Conservation (phyloP, 2,113 vertebrate genomes). For the Amphilophus citrinellus region DNA sequence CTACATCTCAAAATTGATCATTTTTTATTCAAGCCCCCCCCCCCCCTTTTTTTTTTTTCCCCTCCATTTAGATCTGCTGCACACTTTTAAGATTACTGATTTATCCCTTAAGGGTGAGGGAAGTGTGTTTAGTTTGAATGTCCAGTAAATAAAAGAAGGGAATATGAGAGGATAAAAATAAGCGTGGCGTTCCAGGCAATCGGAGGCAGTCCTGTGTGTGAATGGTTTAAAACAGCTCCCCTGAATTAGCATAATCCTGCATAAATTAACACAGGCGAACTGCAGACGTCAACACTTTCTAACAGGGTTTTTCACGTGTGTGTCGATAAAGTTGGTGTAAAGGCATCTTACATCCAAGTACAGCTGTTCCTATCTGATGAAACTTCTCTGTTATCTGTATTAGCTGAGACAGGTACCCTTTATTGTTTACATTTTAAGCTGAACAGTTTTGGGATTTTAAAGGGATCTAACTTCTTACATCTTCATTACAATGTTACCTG, state of each 20-base stretch:
- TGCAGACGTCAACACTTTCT: conserved; percentile 75
- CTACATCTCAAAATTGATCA: conserved; percentile 67
- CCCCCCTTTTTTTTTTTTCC: too few species aligned
- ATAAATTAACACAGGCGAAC: conserved; percentile 75
- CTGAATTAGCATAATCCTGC: conserved; percentile 80
- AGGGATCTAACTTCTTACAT: background rate
- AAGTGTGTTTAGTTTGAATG: conserved; percentile 16
- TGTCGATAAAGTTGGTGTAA: conserved; percentile 58
- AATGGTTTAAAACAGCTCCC: conserved; percentile 64
- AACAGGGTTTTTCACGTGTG: conserved; percentile 51
- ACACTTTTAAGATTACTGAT: conserved; percentile 8
- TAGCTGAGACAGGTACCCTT: background rate
- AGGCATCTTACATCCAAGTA: conserved; percentile 53
- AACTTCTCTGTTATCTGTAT: conserved; percentile 8
- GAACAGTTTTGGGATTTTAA: background rate
- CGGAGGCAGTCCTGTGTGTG: conserved; percentile 65
- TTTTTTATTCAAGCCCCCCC: background rate
- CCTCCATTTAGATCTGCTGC: background rate
- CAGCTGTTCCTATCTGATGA: conserved; percentile 62
- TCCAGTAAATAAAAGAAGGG: conserved; percentile 32
- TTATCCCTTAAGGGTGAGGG: conserved; percentile 15
- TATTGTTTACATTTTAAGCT: background rate
- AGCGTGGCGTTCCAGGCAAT: conserved; percentile 30
- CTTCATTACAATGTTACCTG: background rate
- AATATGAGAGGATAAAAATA: conserved; percentile 37